Percentiles rank a stretch among this genome's conserved stretches.
Evolutionary conservation across 2,797 vertebrate species (phyloP).

Genomic region (Etheostoma nigrum): DNA sequence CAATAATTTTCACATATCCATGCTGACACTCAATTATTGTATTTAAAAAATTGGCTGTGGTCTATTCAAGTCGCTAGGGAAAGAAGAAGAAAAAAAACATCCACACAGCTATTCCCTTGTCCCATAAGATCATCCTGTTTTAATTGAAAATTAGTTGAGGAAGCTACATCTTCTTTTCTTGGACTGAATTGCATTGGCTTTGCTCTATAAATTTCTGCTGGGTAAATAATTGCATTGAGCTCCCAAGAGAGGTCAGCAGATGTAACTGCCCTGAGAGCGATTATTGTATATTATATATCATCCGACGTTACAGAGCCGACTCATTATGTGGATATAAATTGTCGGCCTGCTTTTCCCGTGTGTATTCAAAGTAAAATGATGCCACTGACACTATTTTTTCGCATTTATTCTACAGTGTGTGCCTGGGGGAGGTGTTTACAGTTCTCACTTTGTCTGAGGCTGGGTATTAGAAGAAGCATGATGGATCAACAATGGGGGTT

Average conservation of each 20-base stretch:
- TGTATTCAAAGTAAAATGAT: constrained; percentile 61
- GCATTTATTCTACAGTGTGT: constrained; percentile 15
- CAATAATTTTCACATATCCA: constrained; percentile 40
- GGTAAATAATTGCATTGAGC: constrained; percentile 74
- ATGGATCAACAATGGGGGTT: constrained; percentile 6
- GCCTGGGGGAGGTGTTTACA: constrained; percentile 25
- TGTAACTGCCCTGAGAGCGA: constrained; percentile 73
- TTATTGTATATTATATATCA: constrained; percentile 75
- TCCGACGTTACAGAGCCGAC: constrained; percentile 69
- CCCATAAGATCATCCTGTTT: constrained; percentile 35
- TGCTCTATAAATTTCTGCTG: constrained; percentile 69
- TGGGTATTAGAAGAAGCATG: constrained; percentile 7
- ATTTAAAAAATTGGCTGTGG: constrained; percentile 33
- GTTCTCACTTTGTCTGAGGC: constrained; percentile 19
- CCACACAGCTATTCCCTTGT: constrained; percentile 8
- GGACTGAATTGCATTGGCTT: constrained; percentile 64
- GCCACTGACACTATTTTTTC: constrained; percentile 20
- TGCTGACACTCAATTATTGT: constrained; percentile 31
- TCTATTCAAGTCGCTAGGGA: constrained; percentile 3
- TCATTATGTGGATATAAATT: constrained; percentile 60
- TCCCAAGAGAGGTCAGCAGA: constrained; percentile 76
- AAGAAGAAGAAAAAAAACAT: constrained; percentile 13
- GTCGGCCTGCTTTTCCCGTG: constrained; percentile 47
- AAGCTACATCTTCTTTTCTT: constrained; percentile 63
- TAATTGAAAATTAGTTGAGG: constrained; percentile 67